Percentiles rank a stretch among this genome's conserved stretches.
Conservation (phyloP, 2,797 vertebrate genomes). For the Steatocranus sp. region DNA sequence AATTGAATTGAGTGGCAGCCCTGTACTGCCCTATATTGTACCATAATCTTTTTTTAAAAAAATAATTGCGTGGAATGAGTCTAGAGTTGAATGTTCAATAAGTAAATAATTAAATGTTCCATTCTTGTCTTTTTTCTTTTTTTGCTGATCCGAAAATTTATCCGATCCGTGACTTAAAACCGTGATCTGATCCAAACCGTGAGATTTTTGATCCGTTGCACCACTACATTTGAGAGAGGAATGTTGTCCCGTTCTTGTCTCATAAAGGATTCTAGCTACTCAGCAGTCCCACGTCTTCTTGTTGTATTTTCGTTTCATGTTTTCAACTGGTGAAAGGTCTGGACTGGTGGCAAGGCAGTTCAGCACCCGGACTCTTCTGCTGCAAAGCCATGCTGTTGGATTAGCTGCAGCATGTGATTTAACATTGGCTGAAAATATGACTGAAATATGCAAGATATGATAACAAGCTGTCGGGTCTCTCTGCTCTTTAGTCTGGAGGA, state of each 20-base stretch:
- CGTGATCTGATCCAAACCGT: no score
- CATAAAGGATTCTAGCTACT: background rate
- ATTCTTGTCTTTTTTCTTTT: no score
- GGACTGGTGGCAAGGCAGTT: background rate
- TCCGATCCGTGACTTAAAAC: no score
- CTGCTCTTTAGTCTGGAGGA: background rate
- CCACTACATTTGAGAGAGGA: rapidly evolving
- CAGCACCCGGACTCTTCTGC: rapidly evolving
- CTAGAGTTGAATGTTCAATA: no score
- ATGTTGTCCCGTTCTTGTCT: background rate
- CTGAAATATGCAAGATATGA: background rate
- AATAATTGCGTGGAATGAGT: no score
- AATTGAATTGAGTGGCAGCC: no score
- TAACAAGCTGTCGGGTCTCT: background rate
- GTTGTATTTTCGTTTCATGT: background rate
- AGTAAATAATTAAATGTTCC: no score
- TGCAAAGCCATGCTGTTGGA: background rate
- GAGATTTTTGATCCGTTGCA: no score
- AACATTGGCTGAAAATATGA: background rate
- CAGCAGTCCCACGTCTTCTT: background rate
- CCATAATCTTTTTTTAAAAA: no score
- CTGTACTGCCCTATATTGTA: no score
- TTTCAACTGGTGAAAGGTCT: background rate
- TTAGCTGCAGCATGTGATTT: background rate
- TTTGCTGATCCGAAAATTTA: no score